Evolutionary conservation across 1,140 invertebrate species (phyloP), one percentile per base, ranked within the genome.

Genomic region (Manduca sexta): DNA sequence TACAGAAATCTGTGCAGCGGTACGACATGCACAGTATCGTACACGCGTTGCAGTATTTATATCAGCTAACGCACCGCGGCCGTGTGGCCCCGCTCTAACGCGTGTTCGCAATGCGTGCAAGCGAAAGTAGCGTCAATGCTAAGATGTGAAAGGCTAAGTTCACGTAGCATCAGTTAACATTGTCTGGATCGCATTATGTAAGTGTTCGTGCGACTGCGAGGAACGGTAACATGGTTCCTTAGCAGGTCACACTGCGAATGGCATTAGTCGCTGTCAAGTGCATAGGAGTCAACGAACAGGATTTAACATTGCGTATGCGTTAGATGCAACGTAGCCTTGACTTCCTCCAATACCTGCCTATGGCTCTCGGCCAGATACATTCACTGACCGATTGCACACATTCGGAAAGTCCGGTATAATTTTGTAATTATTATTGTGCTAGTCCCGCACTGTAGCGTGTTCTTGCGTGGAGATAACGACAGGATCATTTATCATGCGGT

Each of bases 271-370:
- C 66, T 75, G 75, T 79, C 75, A 80, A 84, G 75, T 80, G 69
- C 75, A 80, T 66, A 67, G 66, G 65, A 80, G 77, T 80, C 78
- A 82, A 75, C 69, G 78, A 81, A 84, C 81, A 84, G 79, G 77
- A 81, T 83, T 74, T 59, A 63, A 43, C 51, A 81, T 84, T 84
- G 65, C 49, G 78, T 81, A 84, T 81, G 74, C 79, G 78, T 59
- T 64, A 57, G 70, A 79, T 69, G 70, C 62, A 42, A 38, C 45
- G 49, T 64, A 78, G 62, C 72, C 71, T 73, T 84, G 74, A 83
- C 70, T 84, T 79, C 71, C 77, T 74, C 70, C 63, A 67, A 60
- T 53, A 59, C 29, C 49, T 65, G 52, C 11, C 40, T 52, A 67
- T 75, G 76, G 72, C 76, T 71, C 40, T 52, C 40, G 42, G 71